Conservation (phyloP, 2,113 vertebrate genomes). For the Chaetura pelagica region DNA sequence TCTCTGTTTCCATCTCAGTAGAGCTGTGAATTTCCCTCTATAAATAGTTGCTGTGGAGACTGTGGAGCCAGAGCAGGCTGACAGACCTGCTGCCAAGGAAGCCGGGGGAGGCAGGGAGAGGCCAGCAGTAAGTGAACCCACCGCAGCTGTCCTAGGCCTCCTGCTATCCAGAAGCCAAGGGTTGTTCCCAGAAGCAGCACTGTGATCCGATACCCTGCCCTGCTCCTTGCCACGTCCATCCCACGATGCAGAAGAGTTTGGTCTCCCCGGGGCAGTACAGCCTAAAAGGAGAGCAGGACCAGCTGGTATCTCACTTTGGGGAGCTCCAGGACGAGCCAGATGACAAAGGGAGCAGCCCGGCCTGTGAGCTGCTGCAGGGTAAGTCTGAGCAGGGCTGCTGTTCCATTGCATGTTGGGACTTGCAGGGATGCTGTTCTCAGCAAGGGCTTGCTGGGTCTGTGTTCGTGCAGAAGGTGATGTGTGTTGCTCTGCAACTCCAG, state of each 20-base stretch:
- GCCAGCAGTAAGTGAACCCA: conserved; percentile 36
- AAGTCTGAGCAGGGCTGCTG: not conserved
- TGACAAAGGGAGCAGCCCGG: not conserved
- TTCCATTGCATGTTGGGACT: fast-evolving
- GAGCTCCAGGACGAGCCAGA: not conserved
- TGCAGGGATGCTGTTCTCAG: not conserved
- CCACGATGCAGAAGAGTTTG: not conserved
- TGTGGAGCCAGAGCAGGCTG: conserved; percentile 1
- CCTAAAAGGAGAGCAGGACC: conserved; percentile 34
- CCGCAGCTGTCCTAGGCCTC: conserved; percentile 54
- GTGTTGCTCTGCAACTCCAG: not conserved
- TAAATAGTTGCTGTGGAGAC: conserved; percentile 64
- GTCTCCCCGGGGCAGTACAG: not conserved
- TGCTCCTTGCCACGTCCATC: not conserved
- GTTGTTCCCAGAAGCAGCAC: conserved; percentile 43
- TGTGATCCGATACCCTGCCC: conserved; percentile 52
- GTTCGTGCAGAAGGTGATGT: fast-evolving
- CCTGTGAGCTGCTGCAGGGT: not conserved
- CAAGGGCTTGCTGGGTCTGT: not conserved
- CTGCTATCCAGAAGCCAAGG: not conserved
- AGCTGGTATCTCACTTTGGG: not conserved
- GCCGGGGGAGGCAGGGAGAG: conserved; percentile 1
- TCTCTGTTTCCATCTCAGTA: conserved; percentile 27
- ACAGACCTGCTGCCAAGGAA: conserved; percentile 41
- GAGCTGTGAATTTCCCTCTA: conserved; percentile 56